These are phyloP conservation scores for Melieria omissa DNA, from an alignment of 2,888 invertebrate species.

Conservation along the genomic window DNA sequence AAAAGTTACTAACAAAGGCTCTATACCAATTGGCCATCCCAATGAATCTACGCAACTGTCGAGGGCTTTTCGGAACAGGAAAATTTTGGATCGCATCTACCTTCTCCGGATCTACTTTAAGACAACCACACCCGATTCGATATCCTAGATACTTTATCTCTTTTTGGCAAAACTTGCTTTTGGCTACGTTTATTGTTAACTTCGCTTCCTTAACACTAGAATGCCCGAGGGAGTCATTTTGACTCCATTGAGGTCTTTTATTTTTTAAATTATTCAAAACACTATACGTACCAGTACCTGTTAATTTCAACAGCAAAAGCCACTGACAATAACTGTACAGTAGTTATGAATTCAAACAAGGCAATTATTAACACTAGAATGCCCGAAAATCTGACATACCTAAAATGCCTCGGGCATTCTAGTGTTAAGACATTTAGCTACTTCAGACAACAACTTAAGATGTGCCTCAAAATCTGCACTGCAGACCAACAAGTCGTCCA, in stretches of 20 bases:
- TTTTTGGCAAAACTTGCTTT: conserved; percentile 33
- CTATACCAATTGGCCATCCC: conserved; percentile 35
- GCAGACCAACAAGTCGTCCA: conserved; percentile 28
- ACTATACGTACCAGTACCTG: too few relatives aligned
- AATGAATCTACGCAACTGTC: conserved; percentile 28
- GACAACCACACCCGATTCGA: conserved; percentile 22
- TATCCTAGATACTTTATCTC: conserved; percentile 37
- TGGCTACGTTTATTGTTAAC: conserved; percentile 36
- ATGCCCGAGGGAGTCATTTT: too few relatives aligned
- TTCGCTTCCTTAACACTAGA: conserved; percentile 10
- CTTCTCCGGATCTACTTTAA: conserved; percentile 34
- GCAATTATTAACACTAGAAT: too few relatives aligned
- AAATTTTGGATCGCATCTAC: conserved; percentile 29
- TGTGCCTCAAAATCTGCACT: conserved; percentile 12
- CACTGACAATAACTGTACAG: too few relatives aligned
- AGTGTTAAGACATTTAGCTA: conserved; percentile 12
- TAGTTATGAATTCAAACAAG: too few relatives aligned
- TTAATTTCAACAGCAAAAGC: too few relatives aligned
- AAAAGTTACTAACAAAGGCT: conserved; percentile 27
- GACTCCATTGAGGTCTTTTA: too few relatives aligned
- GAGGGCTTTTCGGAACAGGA: conserved; percentile 19
- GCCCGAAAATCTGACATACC: too few relatives aligned
- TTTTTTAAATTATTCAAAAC: too few relatives aligned
- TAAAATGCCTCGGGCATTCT: too few relatives aligned
- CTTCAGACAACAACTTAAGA: conserved; percentile 3